A percentile compares a stretch with the other conserved stretches of the same genome.
Conservation (phyloP, 2,888 invertebrate species). For the Agrenia bidenticulata region DNA sequence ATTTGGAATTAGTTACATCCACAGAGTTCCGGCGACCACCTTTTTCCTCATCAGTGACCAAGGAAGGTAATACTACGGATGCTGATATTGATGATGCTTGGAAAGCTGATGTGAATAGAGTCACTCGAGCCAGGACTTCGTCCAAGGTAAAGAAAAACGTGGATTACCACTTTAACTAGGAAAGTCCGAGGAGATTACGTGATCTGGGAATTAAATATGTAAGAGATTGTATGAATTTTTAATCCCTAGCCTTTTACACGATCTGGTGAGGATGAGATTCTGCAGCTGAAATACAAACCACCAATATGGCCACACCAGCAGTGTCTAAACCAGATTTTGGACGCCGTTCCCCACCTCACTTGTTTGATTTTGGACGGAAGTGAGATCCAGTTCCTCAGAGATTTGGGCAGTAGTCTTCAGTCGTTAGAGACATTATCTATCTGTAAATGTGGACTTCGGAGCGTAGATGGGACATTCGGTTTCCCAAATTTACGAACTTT, state of each 20-base stretch:
- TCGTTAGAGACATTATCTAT: slow-evolving; percentile 43
- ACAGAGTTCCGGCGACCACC: background rate
- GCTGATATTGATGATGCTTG: slow-evolving; percentile 19
- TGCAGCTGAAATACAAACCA: slow-evolving; percentile 38
- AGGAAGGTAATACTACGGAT: too few relatives aligned
- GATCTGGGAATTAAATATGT: background rate
- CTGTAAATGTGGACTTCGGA: slow-evolving; percentile 39
- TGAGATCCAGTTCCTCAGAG: slow-evolving; percentile 41
- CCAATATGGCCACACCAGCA: slow-evolving; percentile 47
- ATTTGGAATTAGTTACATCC: background rate
- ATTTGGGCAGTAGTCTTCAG: slow-evolving; percentile 43
- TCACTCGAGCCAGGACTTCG: slow-evolving; percentile 27
- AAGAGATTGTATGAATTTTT: background rate
- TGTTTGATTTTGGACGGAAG: slow-evolving; percentile 45
- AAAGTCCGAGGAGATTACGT: background rate
- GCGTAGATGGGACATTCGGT: slow-evolving; percentile 42
- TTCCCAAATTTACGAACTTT: slow-evolving; percentile 46
- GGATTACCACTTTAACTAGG: too few relatives aligned
- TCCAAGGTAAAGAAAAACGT: slow-evolving; percentile 22
- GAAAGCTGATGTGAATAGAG: slow-evolving; percentile 32
- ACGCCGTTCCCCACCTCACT: slow-evolving; percentile 28
- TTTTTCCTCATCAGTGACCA: too few relatives aligned
- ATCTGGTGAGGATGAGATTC: slow-evolving; percentile 10
- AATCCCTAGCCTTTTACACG: background rate
- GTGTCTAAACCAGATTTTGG: slow-evolving; percentile 40